phyloP scores from a whole-genome alignment of 2,797 vertebrate genomes.

The Heterohyrax brucei region DNA sequence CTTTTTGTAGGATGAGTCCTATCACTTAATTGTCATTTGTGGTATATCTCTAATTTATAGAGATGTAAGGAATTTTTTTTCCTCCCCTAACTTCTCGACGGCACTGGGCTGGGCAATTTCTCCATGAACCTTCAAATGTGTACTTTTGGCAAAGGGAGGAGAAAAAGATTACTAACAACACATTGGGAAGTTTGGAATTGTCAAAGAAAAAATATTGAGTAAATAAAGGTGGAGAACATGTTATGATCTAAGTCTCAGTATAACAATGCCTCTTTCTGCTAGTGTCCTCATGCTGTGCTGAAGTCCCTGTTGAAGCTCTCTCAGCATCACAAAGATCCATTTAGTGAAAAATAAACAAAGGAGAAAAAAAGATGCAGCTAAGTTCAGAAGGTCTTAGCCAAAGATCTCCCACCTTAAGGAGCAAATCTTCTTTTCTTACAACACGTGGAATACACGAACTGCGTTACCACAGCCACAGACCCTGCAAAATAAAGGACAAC shows the following conservation, averaged over 20 bases:
- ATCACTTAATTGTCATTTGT: too few relatives aligned
- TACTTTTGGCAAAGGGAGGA: neutral
- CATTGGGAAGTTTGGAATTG: neutral
- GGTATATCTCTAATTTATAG: too few relatives aligned
- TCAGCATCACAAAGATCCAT: slow-evolving; percentile 94
- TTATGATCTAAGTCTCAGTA: slow-evolving; percentile 94
- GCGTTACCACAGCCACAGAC: slow-evolving; percentile 91
- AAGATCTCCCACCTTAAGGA: slow-evolving; percentile 94
- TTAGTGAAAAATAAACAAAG: slow-evolving; percentile 92
- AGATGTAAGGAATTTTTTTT: neutral
- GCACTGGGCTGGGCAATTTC: neutral
- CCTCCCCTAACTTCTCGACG: neutral
- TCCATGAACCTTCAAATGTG: neutral
- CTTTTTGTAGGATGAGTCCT: too few relatives aligned
- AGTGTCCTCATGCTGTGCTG: slow-evolving; percentile 95
- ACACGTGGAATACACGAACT: slow-evolving; percentile 97
- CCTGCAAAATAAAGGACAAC: slow-evolving; percentile 89
- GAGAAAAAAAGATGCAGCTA: slow-evolving; percentile 90
- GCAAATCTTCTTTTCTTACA: slow-evolving; percentile 95
- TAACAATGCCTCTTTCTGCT: slow-evolving; percentile 91
- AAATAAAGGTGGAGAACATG: slow-evolving; percentile 90
- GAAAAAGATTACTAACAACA: neutral
- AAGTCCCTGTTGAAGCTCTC: slow-evolving; percentile 94
- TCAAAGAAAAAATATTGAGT: neutral
- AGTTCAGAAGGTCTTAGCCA: slow-evolving; percentile 91